Percentiles rank a stretch among this genome's conserved stretches.
Conservation (phyloP, 2,113 vertebrate species). For the Caranx ignobilis region DNA sequence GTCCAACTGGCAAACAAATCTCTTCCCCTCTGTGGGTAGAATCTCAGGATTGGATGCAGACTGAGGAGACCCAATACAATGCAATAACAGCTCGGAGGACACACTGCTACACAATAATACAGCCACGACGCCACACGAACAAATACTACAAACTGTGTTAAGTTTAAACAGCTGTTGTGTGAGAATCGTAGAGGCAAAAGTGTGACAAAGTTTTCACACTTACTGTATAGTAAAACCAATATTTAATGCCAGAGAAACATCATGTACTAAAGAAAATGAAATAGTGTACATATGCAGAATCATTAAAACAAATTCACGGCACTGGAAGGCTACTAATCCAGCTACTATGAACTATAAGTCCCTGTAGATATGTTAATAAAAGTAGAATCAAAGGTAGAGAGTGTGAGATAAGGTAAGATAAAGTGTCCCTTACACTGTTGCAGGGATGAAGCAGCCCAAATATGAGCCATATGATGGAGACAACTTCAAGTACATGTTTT, state of each 20-base stretch:
- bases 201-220: background rate
- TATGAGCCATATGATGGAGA: no score
- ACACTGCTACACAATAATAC: background rate
- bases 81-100: conserved; percentile 22
- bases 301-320: background rate
- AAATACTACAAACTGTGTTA: background rate
- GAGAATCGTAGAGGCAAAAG: background rate
- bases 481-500: background rate
- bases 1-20: conserved; percentile 46
- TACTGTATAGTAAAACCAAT: background rate
- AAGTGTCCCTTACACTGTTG: no score
- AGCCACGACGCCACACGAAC: background rate
- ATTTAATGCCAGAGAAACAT: background rate
- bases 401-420: no score
- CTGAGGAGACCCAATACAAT: conserved; percentile 5
- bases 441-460: no score
- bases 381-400: background rate
- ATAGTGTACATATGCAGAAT: background rate
- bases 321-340: background rate
- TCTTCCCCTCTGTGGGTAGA: conserved; percentile 18
- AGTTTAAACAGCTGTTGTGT: background rate
- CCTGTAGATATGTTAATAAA: background rate
- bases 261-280: background rate
- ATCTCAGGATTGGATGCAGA: background rate
- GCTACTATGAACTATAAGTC: background rate